Evolutionary conservation across 2,113 vertebrate species (phyloP).

Genomic region (Bubo bubo): DNA sequence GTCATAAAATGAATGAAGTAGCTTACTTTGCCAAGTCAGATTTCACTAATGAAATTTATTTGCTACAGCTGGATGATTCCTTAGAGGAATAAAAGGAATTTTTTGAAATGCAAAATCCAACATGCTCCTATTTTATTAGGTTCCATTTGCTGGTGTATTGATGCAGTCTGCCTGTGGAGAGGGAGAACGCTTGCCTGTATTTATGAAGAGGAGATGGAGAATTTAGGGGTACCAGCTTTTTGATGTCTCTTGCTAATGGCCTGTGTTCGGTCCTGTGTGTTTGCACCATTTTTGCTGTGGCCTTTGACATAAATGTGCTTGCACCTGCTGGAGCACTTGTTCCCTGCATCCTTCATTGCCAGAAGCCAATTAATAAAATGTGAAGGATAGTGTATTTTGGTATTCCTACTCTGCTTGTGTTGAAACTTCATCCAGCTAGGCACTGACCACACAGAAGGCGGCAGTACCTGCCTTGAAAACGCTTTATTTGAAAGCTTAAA

Average conservation of each 20-base stretch:
- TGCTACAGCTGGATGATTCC: not conserved
- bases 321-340: not conserved
- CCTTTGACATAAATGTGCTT: not conserved
- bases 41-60: not conserved
- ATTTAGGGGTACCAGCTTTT: not conserved
- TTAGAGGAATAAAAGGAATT: not conserved
- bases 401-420: not conserved
- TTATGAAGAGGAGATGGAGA: not conserved
- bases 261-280: not conserved
- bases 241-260: not conserved
- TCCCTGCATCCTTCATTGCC: not conserved
- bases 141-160: not conserved
- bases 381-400: not conserved
- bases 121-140: not conserved
- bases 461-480: not conserved
- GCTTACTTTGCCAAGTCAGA: not conserved
- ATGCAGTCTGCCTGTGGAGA: not conserved
- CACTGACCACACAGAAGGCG: not conserved
- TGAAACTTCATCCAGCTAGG: not conserved
- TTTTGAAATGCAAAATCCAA: not conserved
- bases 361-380: not conserved
- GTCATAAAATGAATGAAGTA: not conserved
- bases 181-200: not conserved
- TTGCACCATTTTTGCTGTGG: not conserved
- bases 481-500: not conserved